These are phyloP conservation scores for Paracanthobrama guichenoti DNA, from an alignment of 2,113 vertebrate species.

Conservation along the genomic window DNA sequence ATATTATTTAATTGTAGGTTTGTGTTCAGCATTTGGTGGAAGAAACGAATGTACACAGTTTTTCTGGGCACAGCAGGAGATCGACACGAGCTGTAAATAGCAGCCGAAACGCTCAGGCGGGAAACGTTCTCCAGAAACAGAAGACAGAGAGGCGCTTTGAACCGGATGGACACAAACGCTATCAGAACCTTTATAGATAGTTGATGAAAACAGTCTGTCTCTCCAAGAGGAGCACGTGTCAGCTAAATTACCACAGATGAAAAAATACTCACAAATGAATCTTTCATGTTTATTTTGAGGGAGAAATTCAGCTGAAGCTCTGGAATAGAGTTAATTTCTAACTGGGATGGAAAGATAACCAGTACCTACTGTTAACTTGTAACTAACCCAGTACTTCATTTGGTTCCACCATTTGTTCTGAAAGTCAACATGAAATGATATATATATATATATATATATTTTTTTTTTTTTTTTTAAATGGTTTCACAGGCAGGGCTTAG, in stretches of 20 bases:
- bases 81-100: neutral
- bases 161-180: neutral
- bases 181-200: slow-evolving; percentile 49
- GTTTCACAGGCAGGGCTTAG: too few relatives aligned
- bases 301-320: neutral
- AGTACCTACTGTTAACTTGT: neutral
- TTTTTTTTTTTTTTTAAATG: too few relatives aligned
- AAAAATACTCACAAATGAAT: slow-evolving; percentile 55
- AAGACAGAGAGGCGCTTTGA: neutral
- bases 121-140: too few relatives aligned
- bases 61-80: neutral
- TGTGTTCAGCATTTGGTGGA: neutral
- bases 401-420: neutral
- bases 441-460: too few relatives aligned
- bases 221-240: neutral
- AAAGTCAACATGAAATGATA: neutral
- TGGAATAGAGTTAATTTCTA: neutral
- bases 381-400: neutral
- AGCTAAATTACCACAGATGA: slow-evolving; percentile 35
- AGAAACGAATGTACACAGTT: neutral
- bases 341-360: neutral
- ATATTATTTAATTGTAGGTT: neutral
- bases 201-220: slow-evolving; percentile 65
- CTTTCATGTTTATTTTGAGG: slow-evolving; percentile 17
- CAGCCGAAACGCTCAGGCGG: neutral